Conservation (phyloP, 2,113 vertebrate species). For the Anguilla rostrata region DNA sequence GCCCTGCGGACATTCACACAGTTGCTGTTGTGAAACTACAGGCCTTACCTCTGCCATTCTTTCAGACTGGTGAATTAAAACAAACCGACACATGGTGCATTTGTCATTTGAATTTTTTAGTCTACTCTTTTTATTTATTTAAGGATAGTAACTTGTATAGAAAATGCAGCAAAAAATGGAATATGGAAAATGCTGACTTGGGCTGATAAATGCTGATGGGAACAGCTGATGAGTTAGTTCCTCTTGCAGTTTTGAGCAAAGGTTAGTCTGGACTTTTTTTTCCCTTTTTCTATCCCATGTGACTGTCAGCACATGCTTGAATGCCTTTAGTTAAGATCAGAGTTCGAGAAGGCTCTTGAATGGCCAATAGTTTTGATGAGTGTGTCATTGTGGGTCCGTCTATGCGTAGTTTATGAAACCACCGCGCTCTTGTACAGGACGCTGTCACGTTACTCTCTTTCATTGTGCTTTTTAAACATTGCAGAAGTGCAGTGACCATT, state of each 20-base stretch:
- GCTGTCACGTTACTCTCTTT: not conserved
- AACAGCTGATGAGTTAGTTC: too few species aligned
- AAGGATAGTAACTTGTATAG: too few species aligned
- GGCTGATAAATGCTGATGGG: too few species aligned
- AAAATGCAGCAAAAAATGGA: too few species aligned
- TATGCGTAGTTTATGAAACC: not conserved
- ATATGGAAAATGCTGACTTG: too few species aligned
- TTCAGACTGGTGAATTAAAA: not conserved
- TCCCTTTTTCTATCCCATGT: not conserved
- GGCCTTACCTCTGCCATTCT: not conserved
- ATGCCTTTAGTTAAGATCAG: not conserved
- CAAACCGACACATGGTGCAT: too few species aligned
- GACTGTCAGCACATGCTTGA: not conserved
- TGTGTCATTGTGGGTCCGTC: not conserved
- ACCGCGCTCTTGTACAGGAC: not conserved
- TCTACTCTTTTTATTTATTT: too few species aligned
- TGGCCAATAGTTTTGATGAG: not conserved
- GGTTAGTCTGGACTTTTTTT: not conserved
- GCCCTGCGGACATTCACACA: not conserved
- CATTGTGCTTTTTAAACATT: not conserved
- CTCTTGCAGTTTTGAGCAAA: not conserved
- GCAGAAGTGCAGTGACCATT: not conserved
- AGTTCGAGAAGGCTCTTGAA: not conserved
- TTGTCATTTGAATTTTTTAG: too few species aligned
- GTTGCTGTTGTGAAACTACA: not conserved